A percentile compares a stretch with the other conserved stretches of the same genome.
Conservation (phyloP, 35 echinoderm and acorn worm species). For the Heliocidaris tuberculata region DNA sequence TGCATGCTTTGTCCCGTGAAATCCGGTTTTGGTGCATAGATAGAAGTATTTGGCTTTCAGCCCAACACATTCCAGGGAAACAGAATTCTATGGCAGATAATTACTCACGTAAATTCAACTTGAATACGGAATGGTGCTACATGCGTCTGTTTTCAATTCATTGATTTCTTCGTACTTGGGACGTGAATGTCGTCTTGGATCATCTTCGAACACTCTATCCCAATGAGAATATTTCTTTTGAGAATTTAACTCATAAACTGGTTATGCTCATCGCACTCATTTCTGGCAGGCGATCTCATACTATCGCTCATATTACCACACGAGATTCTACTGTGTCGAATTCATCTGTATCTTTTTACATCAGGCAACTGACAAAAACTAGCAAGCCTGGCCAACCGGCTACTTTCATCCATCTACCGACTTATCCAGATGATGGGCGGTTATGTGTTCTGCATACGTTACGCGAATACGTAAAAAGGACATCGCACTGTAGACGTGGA, state of each 20-base stretch:
- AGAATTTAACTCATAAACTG: neutral
- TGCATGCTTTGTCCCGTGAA: too few relatives aligned
- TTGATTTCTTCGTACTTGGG: too few relatives aligned
- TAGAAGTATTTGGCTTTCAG: too few relatives aligned
- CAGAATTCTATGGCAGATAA: too few relatives aligned
- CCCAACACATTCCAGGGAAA: too few relatives aligned
- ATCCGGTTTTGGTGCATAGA: too few relatives aligned
- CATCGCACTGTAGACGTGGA: neutral
- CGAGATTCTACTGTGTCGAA: neutral
- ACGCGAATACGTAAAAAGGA: constrained; percentile 17
- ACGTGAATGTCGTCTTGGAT: neutral
- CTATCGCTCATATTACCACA: neutral
- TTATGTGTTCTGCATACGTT: neutral
- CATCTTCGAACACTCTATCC: too few relatives aligned
- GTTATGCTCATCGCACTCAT: constrained; percentile 12
- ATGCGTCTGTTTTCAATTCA: too few relatives aligned
- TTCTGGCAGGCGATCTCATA: too few relatives aligned
- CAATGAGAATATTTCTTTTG: constrained; percentile 2
- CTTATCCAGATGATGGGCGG: neutral
- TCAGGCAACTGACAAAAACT: neutral
- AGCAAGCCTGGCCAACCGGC: neutral
- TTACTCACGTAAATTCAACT: too few relatives aligned
- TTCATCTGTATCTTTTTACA: neutral
- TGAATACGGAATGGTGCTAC: too few relatives aligned
- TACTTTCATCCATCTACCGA: neutral